Percentiles rank a stretch among this genome's conserved stretches.
phyloP scores from a whole-genome alignment of 2,113 vertebrate genomes.

The Garra rufa region DNA sequence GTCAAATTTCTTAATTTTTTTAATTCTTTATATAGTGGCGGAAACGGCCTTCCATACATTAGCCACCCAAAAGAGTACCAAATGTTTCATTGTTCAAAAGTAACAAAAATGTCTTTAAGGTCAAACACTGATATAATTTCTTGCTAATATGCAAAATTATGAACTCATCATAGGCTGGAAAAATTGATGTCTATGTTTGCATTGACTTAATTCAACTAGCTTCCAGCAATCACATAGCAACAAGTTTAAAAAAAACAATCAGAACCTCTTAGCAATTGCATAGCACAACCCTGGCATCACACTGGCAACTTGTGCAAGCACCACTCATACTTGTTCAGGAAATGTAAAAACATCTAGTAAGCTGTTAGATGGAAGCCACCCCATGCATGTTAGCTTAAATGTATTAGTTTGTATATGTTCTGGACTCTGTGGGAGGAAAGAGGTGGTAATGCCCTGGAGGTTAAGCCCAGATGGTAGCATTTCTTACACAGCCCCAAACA shows the following conservation, averaged over 20 bases:
- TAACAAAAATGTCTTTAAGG: background rate
- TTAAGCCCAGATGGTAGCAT: conserved; percentile 40
- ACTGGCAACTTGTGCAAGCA: background rate
- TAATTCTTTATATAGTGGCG: too few relatives aligned
- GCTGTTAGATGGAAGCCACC: background rate
- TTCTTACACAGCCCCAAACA: conserved; percentile 53
- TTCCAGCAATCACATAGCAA: conserved; percentile 3
- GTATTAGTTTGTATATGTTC: conserved; percentile 37
- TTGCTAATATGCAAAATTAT: background rate
- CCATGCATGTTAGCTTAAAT: background rate
- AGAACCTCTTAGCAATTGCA: background rate
- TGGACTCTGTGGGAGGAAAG: conserved; percentile 54
- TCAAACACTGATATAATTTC: too few relatives aligned
- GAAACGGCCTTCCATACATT: background rate
- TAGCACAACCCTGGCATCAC: background rate
- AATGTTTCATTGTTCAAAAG: background rate
- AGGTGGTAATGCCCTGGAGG: conserved; percentile 48
- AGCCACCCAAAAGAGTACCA: background rate
- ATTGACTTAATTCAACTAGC: background rate
- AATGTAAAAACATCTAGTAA: background rate
- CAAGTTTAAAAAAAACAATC: background rate
- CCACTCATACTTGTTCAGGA: conserved; percentile 7
- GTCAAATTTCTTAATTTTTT: too few relatives aligned
- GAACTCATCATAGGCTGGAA: background rate
- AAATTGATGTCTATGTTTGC: background rate